phyloP scores from a whole-genome alignment of 1,140 invertebrate species.

The Littorina saxatilis region DNA sequence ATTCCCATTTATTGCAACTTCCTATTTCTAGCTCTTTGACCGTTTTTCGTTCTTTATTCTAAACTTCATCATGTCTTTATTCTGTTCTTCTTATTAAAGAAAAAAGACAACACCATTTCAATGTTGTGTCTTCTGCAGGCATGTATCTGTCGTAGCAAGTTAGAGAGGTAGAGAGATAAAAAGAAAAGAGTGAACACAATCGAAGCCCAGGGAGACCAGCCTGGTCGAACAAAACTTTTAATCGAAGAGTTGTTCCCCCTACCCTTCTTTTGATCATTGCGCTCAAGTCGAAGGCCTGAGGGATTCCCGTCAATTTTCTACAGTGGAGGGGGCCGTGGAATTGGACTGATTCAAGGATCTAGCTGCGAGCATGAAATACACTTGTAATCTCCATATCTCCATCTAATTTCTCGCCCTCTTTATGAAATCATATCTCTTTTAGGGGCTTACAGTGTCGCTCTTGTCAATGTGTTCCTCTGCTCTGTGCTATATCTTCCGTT shows the following conservation, averaged over 20 bases:
- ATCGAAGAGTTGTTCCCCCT: background rate
- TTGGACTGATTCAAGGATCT: constrained; percentile 5
- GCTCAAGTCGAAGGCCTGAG: background rate
- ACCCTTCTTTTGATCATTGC: background rate
- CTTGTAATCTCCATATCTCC: constrained; percentile 19
- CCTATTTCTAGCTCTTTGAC: background rate
- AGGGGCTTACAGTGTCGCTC: constrained; percentile 4
- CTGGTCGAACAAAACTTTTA: background rate
- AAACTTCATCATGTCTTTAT: background rate
- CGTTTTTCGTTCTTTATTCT: background rate
- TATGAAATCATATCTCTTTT: constrained; percentile 30
- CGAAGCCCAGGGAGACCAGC: too few relatives aligned
- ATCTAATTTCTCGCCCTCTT: constrained; percentile 16
- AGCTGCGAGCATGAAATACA: constrained; percentile 13
- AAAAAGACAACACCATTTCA: too few relatives aligned
- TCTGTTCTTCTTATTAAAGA: background rate
- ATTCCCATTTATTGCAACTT: background rate
- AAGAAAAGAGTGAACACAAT: background rate
- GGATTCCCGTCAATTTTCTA: constrained; percentile 3
- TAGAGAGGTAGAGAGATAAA: constrained; percentile 1
- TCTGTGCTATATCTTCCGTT: constrained; percentile 11
- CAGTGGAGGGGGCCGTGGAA: background rate
- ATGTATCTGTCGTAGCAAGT: too few relatives aligned
- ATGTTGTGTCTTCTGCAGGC: too few relatives aligned
- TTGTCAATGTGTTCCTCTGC: background rate